Conservation (phyloP, 2,888 invertebrate species). For the Drosophila meridiana region DNA sequence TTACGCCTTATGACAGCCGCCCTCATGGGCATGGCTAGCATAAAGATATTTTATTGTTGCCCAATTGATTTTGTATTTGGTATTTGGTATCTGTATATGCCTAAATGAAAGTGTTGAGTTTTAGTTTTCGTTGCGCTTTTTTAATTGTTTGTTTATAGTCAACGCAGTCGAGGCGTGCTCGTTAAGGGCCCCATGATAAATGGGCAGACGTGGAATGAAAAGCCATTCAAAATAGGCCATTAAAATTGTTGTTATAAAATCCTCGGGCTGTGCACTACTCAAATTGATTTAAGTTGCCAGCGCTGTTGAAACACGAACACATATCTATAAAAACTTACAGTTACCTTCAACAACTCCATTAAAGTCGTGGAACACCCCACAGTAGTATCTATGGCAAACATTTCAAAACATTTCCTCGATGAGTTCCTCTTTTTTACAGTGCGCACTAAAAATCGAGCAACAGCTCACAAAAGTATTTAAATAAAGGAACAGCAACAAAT, state of each 20-base stretch:
- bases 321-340: conserved; percentile 66
- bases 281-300: conserved; percentile 73
- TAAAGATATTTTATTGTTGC: conserved; percentile 75
- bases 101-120: conserved; percentile 79
- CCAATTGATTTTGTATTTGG: conserved; percentile 58
- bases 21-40: conserved; percentile 10
- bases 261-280: conserved; percentile 41
- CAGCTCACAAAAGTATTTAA: conserved; percentile 41
- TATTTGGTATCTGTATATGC: conserved; percentile 35
- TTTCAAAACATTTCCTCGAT: conserved; percentile 63
- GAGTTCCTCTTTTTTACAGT: conserved; percentile 45
- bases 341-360: conserved; percentile 73
- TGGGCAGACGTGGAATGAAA: conserved; percentile 62
- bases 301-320: conserved; percentile 61
- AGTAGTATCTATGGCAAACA: conserved; percentile 44
- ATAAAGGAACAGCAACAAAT: conserved; percentile 53
- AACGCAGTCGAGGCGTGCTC: conserved; percentile 57
- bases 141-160: conserved; percentile 80
- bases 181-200: conserved; percentile 74
- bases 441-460: conserved; percentile 40
- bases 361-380: conserved; percentile 37
- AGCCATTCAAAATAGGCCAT: conserved; percentile 70
- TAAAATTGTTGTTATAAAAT: conserved; percentile 56
- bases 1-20: conserved; percentile 56
- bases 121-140: conserved; percentile 71